Conservation (phyloP, 2,888 invertebrate genomes). For the Diachrysia chrysitis region DNA sequence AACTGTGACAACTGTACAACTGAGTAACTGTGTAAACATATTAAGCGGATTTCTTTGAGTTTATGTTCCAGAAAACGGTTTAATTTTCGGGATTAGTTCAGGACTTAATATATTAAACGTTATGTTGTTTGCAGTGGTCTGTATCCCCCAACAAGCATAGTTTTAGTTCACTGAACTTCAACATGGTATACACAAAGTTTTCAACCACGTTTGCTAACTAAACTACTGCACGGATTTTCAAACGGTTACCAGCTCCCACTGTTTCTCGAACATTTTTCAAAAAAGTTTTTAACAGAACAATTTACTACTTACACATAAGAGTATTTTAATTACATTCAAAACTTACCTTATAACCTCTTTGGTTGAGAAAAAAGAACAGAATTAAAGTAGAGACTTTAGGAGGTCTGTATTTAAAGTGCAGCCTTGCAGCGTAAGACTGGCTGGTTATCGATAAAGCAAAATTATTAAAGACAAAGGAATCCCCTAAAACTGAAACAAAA, state of each 20-base stretch:
- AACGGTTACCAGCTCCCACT: conserved; percentile 27
- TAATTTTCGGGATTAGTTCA: conserved; percentile 1
- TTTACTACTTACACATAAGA: conserved; percentile 26
- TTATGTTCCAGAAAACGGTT: background rate
- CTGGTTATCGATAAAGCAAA: background rate
- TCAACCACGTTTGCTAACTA: conserved; percentile 14
- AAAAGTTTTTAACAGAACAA: conserved; percentile 29
- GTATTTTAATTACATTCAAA: conserved; percentile 46
- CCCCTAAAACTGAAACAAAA: background rate
- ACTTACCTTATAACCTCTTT: conserved; percentile 5
- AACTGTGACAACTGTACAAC: background rate
- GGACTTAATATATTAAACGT: background rate
- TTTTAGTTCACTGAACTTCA: conserved; percentile 9
- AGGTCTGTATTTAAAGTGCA: background rate
- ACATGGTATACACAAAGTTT: conserved; percentile 30
- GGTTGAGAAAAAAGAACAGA: background rate
- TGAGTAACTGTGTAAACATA: conserved; percentile 2
- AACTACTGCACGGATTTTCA: conserved; percentile 45
- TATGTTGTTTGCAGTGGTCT: conserved; percentile 5
- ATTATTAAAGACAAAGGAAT: background rate
- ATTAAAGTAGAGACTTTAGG: no score
- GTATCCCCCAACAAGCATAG: background rate
- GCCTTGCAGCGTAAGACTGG: background rate
- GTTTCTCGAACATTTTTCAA: conserved; percentile 38
- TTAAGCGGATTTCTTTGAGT: conserved; percentile 1